Percentiles rank a stretch among this genome's conserved stretches.
Evolutionary conservation across 2,888 invertebrate species (phyloP).

Genomic region (Xestia ashworthii): DNA sequence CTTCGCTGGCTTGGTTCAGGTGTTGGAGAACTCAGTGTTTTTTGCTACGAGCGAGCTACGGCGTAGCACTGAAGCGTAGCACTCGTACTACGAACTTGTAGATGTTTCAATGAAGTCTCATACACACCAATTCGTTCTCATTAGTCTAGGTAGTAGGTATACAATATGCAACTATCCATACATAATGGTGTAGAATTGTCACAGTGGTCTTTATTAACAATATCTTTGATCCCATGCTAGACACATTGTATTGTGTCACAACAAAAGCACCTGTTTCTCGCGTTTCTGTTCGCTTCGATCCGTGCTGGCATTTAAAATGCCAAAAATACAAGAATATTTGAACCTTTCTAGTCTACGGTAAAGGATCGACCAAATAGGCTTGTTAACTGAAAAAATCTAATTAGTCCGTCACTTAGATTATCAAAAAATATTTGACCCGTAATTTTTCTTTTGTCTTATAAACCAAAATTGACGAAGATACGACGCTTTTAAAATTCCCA

Average conservation of each 20-base stretch:
- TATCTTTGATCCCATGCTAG: background rate
- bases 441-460: no score
- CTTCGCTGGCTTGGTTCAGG: no score
- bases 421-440: no score
- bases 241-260: background rate
- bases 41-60: constrained; percentile 6
- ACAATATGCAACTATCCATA: background rate
- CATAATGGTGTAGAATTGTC: background rate
- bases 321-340: background rate
- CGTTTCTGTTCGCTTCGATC: background rate
- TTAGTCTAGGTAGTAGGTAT: background rate
- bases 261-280: background rate
- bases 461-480: no score
- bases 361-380: background rate
- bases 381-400: no score
- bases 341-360: background rate
- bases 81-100: background rate
- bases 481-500: no score
- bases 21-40: no score
- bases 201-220: background rate
- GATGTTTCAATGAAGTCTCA: background rate
- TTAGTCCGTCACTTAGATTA: no score
- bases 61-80: constrained; percentile 34
- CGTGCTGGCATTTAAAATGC: background rate
- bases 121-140: background rate